phyloP scores from a whole-genome alignment of 1,140 invertebrate species.

The Drosophila pseudoobscura region DNA sequence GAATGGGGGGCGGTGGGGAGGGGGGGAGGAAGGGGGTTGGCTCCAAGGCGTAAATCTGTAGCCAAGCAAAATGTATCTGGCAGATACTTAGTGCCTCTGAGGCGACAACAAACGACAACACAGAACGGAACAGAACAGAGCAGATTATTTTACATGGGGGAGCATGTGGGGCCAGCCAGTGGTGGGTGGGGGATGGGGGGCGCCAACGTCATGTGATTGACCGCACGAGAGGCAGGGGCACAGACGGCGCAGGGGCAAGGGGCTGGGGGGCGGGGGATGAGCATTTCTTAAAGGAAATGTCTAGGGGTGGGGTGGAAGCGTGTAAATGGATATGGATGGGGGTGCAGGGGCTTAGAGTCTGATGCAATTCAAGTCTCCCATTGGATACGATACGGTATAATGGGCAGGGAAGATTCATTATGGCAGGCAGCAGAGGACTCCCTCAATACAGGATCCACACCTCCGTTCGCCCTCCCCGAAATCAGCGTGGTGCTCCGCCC shows the following conservation, averaged over 20 bases:
- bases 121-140: slow-evolving; percentile 32
- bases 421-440: too few relatives aligned
- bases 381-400: too few relatives aligned
- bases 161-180: not conserved
- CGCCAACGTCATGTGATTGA: slow-evolving; percentile 67
- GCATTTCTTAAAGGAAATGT: slow-evolving; percentile 7
- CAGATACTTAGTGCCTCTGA: slow-evolving; percentile 61
- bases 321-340: too few relatives aligned
- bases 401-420: too few relatives aligned
- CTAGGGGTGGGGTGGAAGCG: too few relatives aligned
- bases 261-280: not conserved
- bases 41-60: slow-evolving; percentile 69
- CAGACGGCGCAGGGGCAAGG: slow-evolving; percentile 1
- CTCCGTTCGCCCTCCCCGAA: too few relatives aligned
- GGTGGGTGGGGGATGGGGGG: too few relatives aligned
- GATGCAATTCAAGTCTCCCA: too few relatives aligned
- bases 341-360: too few relatives aligned
- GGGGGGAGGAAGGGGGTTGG: not conserved
- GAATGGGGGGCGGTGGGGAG: not conserved
- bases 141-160: slow-evolving; percentile 45
- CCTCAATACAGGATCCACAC: too few relatives aligned
- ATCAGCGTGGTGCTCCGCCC: too few relatives aligned
- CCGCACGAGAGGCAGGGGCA: slow-evolving; percentile 45
- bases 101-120: slow-evolving; percentile 51
- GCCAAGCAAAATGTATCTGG: slow-evolving; percentile 65